Percentiles rank a stretch among this genome's conserved stretches.
These are phyloP conservation scores for Hypomecis atomaria DNA, from an alignment of 2,888 invertebrate species.

Conservation along the genomic window DNA sequence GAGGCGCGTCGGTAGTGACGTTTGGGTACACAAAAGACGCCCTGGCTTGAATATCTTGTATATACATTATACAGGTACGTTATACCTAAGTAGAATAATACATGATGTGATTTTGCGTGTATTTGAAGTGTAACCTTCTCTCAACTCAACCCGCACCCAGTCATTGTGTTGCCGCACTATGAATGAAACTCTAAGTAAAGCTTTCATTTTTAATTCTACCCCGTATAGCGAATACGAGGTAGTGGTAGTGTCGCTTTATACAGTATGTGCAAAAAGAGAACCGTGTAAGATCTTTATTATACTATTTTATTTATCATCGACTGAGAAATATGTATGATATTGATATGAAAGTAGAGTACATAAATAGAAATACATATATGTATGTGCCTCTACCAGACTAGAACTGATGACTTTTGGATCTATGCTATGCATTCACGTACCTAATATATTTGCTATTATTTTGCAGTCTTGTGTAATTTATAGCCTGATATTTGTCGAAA, in stretches of 20 bases:
- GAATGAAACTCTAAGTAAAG: conserved; percentile 65
- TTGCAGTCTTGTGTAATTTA: no score
- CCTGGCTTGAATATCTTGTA: conserved; percentile 24
- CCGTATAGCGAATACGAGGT: background rate
- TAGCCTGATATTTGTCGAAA: no score
- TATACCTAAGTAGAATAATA: conserved; percentile 37
- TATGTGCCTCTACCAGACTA: conserved; percentile 19
- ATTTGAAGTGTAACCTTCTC: conserved; percentile 25
- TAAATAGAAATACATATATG: no score
- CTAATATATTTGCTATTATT: no score
- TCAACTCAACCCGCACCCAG: conserved; percentile 40
- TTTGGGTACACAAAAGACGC: conserved; percentile 7
- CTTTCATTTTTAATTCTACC: conserved; percentile 42
- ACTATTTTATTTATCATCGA: no score
- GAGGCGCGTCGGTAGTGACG: background rate
- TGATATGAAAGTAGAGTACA: no score
- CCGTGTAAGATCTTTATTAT: no score
- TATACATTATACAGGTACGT: conserved; percentile 33
- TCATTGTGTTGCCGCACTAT: conserved; percentile 49
- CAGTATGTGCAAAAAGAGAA: no score
- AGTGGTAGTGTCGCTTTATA: conserved; percentile 3
- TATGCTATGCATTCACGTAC: background rate
- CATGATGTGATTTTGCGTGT: conserved; percentile 34
- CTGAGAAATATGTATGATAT: no score
- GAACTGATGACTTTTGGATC: conserved; percentile 15